Conservation (phyloP, 2,113 vertebrate genomes). For the Seriola quinqueradiata region DNA sequence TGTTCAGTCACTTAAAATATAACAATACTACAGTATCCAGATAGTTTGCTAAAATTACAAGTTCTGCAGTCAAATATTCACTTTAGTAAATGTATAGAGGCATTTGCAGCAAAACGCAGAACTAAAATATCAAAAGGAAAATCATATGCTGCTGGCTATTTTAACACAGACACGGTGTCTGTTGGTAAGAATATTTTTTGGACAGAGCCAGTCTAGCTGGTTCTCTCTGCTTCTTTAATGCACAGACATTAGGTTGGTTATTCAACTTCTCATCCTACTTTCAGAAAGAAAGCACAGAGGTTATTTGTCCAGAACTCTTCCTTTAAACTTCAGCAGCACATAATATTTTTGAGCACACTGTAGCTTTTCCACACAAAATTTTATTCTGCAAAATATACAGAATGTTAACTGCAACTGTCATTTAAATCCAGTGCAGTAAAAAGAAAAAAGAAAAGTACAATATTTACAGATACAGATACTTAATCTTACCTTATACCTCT, state of each 20-base stretch:
- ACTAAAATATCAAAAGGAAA: not conserved
- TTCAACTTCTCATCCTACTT: not conserved
- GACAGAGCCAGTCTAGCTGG: not conserved
- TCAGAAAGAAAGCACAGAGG: not conserved
- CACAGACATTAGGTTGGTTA: not conserved
- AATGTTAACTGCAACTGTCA: not conserved
- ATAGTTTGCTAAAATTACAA: not conserved
- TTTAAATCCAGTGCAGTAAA: not conserved
- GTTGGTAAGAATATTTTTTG: not conserved
- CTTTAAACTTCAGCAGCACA: not conserved
- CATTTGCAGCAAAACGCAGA: not conserved
- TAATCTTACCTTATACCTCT: not conserved
- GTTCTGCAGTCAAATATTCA: too few species aligned
- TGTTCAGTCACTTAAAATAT: too few species aligned
- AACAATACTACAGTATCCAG: too few species aligned
- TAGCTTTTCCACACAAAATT: not conserved
- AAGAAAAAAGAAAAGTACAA: too few species aligned
- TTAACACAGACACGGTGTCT: not conserved
- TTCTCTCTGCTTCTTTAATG: not conserved
- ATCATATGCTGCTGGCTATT: not conserved
- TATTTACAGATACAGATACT: not conserved
- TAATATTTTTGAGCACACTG: not conserved
- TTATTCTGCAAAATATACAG: not conserved
- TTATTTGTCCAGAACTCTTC: not conserved
- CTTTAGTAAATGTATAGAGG: too few species aligned